Evolutionary conservation across 2,797 vertebrate species (phyloP), one percentile per base, ranked within the genome.

Genomic region (Acanthis flammea): DNA sequence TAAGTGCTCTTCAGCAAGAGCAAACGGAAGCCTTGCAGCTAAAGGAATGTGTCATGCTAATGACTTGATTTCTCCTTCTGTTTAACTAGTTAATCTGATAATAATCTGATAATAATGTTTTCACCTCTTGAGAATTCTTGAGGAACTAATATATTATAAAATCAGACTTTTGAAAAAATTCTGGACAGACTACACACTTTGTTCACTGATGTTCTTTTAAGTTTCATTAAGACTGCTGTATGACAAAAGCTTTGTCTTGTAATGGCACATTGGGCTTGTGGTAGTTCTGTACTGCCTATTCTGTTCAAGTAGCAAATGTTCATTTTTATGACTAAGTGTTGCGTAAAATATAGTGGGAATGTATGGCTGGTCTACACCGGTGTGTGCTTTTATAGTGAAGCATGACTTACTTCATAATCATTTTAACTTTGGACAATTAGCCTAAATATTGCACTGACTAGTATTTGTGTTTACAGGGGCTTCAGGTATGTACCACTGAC

Each of bases 341-440:
- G 1, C 24, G 9, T 65, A 53, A 65, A 22, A 27, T 76, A 2
- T 24, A 7, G 31, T 31, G n/a, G 15, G 33, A 53, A 8, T 12
- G 1, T 44, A 30, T 58, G 44, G 4, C 27, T 62, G 11, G 16
- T 70, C 25, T 66, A 2, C 6, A 24, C 1, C 6, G 9, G 1
- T 28, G 9, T 27, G 7, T 10, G 3, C 7, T 31, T 86, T 74
- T 80, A 21, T 77, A 73, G 12, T 25, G 37, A 67, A 16, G 6
- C 30, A 14, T 78, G 70, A 7, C 6, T 19, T 42, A 5, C 30
- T 51, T 80, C 2, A 4, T 17, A 31, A 13, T 53, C n/a, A 10
- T 22, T 62, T 66, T 48, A 42, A 22, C 7, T 74, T 54, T 65
- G 4, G 14, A 35, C 19, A 33, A 0, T 23, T 61, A 62, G 23